Evolutionary conservation across 2,888 invertebrate genomes (phyloP), one percentile per base, ranked within the genome.

Genomic region (Drosophila silvestris): DNA sequence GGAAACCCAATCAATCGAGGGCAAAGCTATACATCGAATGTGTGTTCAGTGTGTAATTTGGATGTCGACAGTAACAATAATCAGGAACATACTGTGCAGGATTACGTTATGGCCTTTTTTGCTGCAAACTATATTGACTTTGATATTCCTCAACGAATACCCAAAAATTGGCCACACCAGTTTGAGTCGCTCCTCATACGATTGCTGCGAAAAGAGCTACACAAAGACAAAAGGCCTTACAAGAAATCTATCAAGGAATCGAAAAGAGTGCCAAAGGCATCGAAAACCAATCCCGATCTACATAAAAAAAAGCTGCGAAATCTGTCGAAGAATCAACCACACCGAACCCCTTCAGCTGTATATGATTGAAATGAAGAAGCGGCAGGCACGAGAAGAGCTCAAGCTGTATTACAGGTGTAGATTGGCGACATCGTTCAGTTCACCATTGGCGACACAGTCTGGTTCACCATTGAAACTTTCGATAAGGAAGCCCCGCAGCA

Each of bases 331-430:
- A 2, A 28, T 66, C 6, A 19, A 28, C 0, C 10, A 35, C 0
- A n/a, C 35, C 0, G 63, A 60, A 12, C 74, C 83, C n/a, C 77
- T 79, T 47, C 33, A 52, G 32, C 70, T 85, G 0, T 76, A 72
- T 9, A 72, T 74, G 54, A 14, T 22, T 1, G 70, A 74, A 37
- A 76, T 82, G 68, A 54, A 19, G 12, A 59, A 53, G 16, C 61
- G 58, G 0, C 33, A 30, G 56, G 7, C 50, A 1, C 69, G 61
- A 1, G 51, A 65, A 0, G 61, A 60, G 3, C 37, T 87, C 2
- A 58, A 12, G 30, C 10, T 30, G 0, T 65, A 73, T 32, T 81
- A 87, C 19, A 72, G 14, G 10, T 7, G 1, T 12, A 41, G 7
- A 10, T 35, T 65, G 12, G 52, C 4, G 33, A 3, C 26, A 9